Evolutionary conservation across 1,140 invertebrate species (phyloP).

Genomic region (Heliothis virescens): DNA sequence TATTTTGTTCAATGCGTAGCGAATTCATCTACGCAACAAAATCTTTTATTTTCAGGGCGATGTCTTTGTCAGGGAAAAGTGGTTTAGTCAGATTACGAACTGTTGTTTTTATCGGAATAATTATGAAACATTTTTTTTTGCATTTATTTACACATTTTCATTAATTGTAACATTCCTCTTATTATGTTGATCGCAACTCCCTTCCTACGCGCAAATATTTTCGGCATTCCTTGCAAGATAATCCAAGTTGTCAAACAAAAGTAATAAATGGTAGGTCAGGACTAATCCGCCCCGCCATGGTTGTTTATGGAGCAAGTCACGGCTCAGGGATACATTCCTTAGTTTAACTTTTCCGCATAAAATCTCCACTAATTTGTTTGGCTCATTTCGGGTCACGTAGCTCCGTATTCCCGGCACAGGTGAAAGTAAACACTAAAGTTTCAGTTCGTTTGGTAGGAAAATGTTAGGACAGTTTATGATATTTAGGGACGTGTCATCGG

Average conservation of each 20-base stretch:
- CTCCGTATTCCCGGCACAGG: neutral
- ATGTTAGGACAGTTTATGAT: slow-evolving; percentile 20
- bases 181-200: too few species aligned
- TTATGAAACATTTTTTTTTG: too few species aligned
- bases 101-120: too few species aligned
- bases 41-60: too few species aligned
- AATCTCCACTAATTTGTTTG: slow-evolving; percentile 45
- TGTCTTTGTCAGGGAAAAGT: too few species aligned
- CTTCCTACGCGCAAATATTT: too few species aligned
- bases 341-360: neutral
- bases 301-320: slow-evolving; percentile 37
- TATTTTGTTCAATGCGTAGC: too few species aligned
- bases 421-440: slow-evolving; percentile 27
- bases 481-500: slow-evolving; percentile 6
- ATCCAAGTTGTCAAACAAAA: slow-evolving; percentile 7
- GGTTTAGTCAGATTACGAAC: too few species aligned
- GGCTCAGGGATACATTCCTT: slow-evolving; percentile 5
- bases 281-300: neutral
- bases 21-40: too few species aligned
- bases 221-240: neutral
- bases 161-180: too few species aligned
- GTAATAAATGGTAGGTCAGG: neutral
- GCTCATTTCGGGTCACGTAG: slow-evolving; percentile 44
- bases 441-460: slow-evolving; percentile 21
- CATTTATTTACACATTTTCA: too few species aligned